Percentiles rank a stretch among this genome's conserved stretches.
These are phyloP conservation scores for Morone chrysops DNA, from an alignment of 2,113 vertebrate genomes.

Conservation along the genomic window DNA sequence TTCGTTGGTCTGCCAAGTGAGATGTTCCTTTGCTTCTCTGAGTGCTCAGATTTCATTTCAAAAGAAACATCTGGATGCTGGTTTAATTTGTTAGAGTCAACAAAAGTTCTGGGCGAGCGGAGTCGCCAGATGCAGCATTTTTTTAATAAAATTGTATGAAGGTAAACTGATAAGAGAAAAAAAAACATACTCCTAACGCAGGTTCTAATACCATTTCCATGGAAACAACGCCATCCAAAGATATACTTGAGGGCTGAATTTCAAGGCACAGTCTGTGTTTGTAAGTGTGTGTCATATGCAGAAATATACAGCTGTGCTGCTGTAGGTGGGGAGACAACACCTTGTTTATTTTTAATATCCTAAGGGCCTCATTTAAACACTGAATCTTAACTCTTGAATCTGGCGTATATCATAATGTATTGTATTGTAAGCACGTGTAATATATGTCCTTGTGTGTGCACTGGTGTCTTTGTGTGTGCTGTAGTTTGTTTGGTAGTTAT, in stretches of 20 bases:
- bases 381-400: background rate
- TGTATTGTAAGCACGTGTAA: background rate
- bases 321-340: background rate
- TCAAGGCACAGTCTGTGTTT: background rate
- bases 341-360: background rate
- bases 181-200: background rate
- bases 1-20: conserved; percentile 45
- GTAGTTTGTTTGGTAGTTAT: conserved; percentile 36
- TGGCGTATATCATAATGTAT: background rate
- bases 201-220: conserved; percentile 44
- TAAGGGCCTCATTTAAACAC: background rate
- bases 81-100: conserved; percentile 36
- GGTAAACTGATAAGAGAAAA: background rate
- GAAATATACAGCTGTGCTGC: background rate
- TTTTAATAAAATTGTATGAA: background rate
- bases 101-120: conserved; percentile 24
- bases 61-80: conserved; percentile 50
- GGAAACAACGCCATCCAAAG: conserved; percentile 15
- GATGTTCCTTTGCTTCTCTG: conserved; percentile 43
- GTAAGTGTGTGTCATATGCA: background rate
- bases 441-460: background rate
- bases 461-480: conserved; percentile 10
- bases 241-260: background rate
- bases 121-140: background rate
- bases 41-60: conserved; percentile 53